Evolutionary conservation across 2,888 invertebrate species (phyloP).

Genomic region (Drosophila percnosoma): DNA sequence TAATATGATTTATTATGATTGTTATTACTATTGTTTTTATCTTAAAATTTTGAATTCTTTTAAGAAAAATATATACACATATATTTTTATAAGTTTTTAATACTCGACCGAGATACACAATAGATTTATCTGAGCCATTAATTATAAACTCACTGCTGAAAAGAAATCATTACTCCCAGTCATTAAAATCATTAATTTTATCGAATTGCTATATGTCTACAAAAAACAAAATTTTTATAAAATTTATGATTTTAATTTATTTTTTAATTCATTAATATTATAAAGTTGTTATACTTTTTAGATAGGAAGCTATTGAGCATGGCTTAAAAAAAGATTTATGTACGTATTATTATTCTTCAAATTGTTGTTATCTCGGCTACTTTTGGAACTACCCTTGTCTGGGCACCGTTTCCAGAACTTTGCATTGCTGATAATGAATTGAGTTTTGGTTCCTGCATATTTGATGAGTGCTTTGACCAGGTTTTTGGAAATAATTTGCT

Average conservation of each 20-base stretch:
- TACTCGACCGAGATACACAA: not conserved
- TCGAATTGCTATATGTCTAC: not conserved
- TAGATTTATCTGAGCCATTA: not conserved
- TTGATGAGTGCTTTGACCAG: constrained; percentile 50
- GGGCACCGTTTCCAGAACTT: not conserved
- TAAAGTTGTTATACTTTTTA: not conserved
- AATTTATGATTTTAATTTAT: too few relatives aligned
- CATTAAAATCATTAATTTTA: not conserved
- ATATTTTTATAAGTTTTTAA: not conserved
- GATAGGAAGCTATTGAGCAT: not conserved
- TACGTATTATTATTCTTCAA: not conserved
- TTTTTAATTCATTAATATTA: not conserved
- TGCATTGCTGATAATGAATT: not conserved
- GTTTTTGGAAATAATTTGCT: constrained; percentile 16
- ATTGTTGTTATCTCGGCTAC: not conserved
- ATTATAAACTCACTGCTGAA: not conserved
- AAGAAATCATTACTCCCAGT: not conserved
- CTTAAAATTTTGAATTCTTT: not conserved
- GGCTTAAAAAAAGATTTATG: not conserved
- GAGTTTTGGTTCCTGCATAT: constrained; percentile 49
- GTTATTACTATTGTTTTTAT: not conserved
- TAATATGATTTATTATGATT: not conserved
- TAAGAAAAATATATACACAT: not conserved
- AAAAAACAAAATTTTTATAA: not conserved
- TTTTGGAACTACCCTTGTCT: too few relatives aligned